phyloP scores from a whole-genome alignment of 2,113 vertebrate genomes.

The Nibea coibor region DNA sequence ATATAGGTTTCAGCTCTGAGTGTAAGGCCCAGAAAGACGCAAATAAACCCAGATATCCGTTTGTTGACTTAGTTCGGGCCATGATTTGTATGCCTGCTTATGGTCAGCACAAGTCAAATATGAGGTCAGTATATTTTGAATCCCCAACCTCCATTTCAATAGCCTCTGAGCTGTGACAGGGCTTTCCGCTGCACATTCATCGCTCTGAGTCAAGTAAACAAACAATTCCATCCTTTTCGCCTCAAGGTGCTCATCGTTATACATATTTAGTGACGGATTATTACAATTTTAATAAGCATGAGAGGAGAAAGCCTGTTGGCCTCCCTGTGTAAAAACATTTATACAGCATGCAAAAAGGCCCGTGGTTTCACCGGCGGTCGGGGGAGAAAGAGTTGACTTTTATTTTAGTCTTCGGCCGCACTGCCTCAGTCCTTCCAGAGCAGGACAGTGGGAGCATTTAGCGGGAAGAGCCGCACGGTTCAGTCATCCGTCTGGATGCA shows the following conservation, averaged over 20 bases:
- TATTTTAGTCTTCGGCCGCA: constrained; percentile 73
- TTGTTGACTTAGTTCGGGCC: constrained; percentile 77
- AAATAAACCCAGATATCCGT: constrained; percentile 70
- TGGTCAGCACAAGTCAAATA: constrained; percentile 80
- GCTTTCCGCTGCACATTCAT: constrained; percentile 51
- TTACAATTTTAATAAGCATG: constrained; percentile 73
- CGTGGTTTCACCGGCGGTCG: constrained; percentile 59
- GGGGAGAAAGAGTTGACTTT: constrained; percentile 69
- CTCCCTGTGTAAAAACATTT: constrained; percentile 79
- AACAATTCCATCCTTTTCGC: constrained; percentile 70
- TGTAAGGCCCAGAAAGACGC: constrained; percentile 46
- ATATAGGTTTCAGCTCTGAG: constrained; percentile 39
- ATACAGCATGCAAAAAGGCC: constrained; percentile 64
- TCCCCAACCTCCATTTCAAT: constrained; percentile 68
- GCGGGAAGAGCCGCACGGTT: constrained; percentile 28
- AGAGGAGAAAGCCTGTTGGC: constrained; percentile 66
- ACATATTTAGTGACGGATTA: constrained; percentile 70
- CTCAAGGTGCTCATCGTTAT: constrained; percentile 60
- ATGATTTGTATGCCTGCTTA: constrained; percentile 71
- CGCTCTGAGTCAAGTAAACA: constrained; percentile 73
- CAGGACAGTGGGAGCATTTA: constrained; percentile 77
- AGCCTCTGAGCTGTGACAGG: constrained; percentile 57
- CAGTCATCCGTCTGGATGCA: constrained; percentile 35
- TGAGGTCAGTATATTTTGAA: constrained; percentile 81
- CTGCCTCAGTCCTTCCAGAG: constrained; percentile 52